Conservation (phyloP, 2,797 vertebrate species). For the Propithecus deckenii region DNA sequence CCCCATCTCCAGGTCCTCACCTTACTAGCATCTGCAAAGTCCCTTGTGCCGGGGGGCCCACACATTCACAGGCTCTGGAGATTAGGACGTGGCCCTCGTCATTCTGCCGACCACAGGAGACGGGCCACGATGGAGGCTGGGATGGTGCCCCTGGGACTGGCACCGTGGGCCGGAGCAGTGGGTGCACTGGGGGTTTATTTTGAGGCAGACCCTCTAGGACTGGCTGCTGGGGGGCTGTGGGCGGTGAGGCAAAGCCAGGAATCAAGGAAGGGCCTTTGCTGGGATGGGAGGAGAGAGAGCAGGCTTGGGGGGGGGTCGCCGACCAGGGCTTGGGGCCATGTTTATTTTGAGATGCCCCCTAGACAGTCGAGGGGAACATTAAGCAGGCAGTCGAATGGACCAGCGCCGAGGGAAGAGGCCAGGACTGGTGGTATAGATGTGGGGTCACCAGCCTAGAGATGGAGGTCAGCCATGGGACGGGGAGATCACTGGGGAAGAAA, state of each 20-base stretch:
- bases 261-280: neutral
- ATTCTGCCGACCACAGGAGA: neutral
- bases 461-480: neutral
- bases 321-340: neutral
- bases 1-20: neutral
- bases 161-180: too few species aligned
- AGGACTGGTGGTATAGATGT: neutral
- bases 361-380: neutral
- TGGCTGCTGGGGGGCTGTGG: neutral
- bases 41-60: neutral
- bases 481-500: neutral
- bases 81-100: rapidly evolving
- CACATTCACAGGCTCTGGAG: neutral
- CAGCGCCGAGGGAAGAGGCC: neutral
- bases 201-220: neutral
- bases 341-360: neutral
- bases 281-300: neutral
- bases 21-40: neutral
- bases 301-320: neutral
- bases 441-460: neutral
- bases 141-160: neutral
- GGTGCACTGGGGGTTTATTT: neutral
- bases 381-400: neutral
- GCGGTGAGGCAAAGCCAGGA: neutral
- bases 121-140: rapidly evolving